Evolutionary conservation across 2,113 vertebrate species (phyloP), one percentile per base, ranked within the genome.

Genomic region (Mirounga angustirostris): DNA sequence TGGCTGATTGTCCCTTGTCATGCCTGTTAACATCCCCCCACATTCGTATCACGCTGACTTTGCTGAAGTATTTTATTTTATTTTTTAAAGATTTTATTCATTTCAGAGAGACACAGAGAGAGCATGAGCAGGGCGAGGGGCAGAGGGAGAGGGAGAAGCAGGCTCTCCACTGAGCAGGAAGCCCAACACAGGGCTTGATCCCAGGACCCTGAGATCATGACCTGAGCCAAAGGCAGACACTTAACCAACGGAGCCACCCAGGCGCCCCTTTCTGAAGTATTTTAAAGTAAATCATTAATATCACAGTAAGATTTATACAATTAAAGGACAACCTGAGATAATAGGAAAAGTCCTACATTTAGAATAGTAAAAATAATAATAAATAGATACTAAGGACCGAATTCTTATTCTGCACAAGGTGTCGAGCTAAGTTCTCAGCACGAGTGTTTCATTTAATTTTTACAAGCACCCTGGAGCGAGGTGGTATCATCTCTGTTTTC

Each of bases 101-200:
- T 69, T 69, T 69, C 63, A 65, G 63, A 65, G 65, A 33, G 30
- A 69, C n/a, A 71, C 9, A 73, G 69, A 5, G 4, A 40, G 36
- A 24, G 19, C 69, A 73, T 12, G 69, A 73, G 36, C 10, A 12
- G 69, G 4, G 19, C 1, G 2, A 73, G 4, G 19, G 10, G n/a
- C 19, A 13, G 18, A 73, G 43, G 26, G 73, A 76, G 73, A 50
- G 43, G 14, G 73, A 28, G 73, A 50, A 69, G 65, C 73, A 16
- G 43, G 26, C 43, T 76, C 43, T 28, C 43, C 8, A 3, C 73
- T 76, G 14, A 30, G 43, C 43, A 30, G 24, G 26, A 26, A 16
- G 3, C 43, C 43, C 12, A 2, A 76, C 7, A 1, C 3, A 7
- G 40, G 73, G 73, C 40, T 76, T 0, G 0, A 46, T 8, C 24